phyloP scores from a whole-genome alignment of 2,888 invertebrate species.

The Campoplex nolae region DNA sequence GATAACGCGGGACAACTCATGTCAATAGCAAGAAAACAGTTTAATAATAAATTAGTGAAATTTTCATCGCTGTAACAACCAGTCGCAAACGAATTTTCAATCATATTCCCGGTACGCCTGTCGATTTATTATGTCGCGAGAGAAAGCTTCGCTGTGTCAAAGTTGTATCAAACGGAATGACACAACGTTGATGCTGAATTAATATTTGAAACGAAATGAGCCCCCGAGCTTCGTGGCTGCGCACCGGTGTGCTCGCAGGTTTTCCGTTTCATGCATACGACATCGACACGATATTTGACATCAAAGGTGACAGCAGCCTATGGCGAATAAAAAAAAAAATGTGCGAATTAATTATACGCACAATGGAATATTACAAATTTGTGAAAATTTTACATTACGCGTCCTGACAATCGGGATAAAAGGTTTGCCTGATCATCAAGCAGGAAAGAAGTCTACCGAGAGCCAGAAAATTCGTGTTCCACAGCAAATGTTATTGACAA shows the following conservation, averaged over 20 bases:
- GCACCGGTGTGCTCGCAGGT: background rate
- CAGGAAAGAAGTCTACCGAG: background rate
- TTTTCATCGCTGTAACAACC: background rate
- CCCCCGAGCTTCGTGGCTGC: background rate
- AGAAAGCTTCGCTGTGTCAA: background rate
- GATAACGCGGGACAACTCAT: background rate
- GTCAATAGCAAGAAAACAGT: background rate
- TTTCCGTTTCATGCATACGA: background rate
- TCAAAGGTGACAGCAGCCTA: background rate
- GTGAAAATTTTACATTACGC: background rate
- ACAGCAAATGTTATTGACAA: background rate
- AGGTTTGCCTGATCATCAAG: background rate
- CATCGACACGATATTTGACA: background rate
- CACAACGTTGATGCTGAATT: conserved; percentile 2
- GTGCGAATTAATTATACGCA: background rate
- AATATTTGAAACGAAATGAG: conserved; percentile 32
- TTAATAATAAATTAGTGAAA: background rate
- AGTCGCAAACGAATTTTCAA: background rate
- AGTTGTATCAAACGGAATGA: background rate
- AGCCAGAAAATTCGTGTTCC: background rate
- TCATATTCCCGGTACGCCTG: background rate
- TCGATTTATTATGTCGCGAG: conserved; percentile 7
- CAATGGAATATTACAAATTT: background rate
- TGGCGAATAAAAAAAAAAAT: background rate
- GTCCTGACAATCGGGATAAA: background rate